phyloP scores from a whole-genome alignment of 2,888 invertebrate species.

The Mimumesa dahlbomi region DNA sequence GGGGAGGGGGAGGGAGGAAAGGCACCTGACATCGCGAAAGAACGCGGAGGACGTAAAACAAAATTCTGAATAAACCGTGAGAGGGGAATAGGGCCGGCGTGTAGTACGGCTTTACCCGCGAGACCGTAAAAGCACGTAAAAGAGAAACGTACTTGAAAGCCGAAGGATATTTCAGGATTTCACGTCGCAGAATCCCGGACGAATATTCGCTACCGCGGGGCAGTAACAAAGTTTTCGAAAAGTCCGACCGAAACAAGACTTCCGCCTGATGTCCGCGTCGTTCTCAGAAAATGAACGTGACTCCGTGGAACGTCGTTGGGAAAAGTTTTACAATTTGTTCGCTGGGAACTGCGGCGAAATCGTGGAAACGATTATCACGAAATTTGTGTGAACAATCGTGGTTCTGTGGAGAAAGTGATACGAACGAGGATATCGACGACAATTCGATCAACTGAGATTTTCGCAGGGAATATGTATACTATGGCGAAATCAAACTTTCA shows the following conservation, averaged over 20 bases:
- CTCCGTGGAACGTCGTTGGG: background rate
- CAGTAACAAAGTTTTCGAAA: slow-evolving; percentile 12
- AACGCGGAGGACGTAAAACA: slow-evolving; percentile 14
- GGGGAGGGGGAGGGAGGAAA: no score
- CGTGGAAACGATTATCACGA: no score
- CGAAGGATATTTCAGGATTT: slow-evolving; percentile 24
- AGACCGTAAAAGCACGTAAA: slow-evolving; percentile 5
- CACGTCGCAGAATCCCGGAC: background rate
- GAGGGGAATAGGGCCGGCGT: background rate
- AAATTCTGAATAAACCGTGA: slow-evolving; percentile 10
- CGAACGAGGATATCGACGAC: no score
- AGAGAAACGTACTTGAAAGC: slow-evolving; percentile 14
- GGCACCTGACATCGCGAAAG: slow-evolving; percentile 5
- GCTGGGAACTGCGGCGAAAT: no score
- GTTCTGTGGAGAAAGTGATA: no score
- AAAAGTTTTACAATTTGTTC: no score
- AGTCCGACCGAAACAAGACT: slow-evolving; percentile 6
- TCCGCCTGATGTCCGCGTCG: no score
- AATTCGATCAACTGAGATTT: no score
- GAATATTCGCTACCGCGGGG: background rate
- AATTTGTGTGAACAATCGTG: no score
- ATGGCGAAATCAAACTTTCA: no score
- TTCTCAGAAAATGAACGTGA: no score
- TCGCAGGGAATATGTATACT: no score
- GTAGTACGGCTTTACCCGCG: background rate